Conservation (phyloP, 1,140 invertebrate species). For the Caerostris darwini region DNA sequence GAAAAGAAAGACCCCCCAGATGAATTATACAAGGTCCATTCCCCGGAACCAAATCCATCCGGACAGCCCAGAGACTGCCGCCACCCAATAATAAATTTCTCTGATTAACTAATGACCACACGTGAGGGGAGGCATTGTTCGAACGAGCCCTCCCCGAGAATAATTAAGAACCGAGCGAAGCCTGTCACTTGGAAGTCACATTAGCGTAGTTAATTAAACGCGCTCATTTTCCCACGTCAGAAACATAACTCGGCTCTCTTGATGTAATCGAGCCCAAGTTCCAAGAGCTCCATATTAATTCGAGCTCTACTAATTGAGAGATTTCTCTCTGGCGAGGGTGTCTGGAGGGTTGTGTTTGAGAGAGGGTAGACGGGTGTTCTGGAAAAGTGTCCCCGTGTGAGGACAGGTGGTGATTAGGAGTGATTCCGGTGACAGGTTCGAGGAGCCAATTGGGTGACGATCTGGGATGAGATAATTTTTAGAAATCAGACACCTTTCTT, state of each 20-base stretch:
- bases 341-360: neutral
- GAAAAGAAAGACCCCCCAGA: neutral
- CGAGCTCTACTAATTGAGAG: constrained; percentile 19
- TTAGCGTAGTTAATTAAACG: constrained; percentile 73
- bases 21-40: constrained; percentile 41
- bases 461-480: neutral
- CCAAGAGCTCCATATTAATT: neutral
- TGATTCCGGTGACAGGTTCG: neutral
- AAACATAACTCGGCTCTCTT: constrained; percentile 56
- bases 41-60: neutral
- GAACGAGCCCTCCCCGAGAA: constrained; percentile 27
- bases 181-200: constrained; percentile 69
- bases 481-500: neutral
- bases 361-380: neutral
- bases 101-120: constrained; percentile 71
- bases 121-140: constrained; percentile 31
- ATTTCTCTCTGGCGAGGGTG: neutral
- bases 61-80: neutral
- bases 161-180: constrained; percentile 69
- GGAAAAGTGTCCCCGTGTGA: neutral
- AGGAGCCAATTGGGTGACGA: constrained; percentile 1
- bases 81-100: constrained; percentile 62
- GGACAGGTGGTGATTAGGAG: neutral
- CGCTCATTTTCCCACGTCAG: constrained; percentile 69
- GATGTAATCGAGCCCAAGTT: constrained; percentile 21